Evolutionary conservation across 2,888 invertebrate genomes (phyloP).

Genomic region (Tenthredo amoena): DNA sequence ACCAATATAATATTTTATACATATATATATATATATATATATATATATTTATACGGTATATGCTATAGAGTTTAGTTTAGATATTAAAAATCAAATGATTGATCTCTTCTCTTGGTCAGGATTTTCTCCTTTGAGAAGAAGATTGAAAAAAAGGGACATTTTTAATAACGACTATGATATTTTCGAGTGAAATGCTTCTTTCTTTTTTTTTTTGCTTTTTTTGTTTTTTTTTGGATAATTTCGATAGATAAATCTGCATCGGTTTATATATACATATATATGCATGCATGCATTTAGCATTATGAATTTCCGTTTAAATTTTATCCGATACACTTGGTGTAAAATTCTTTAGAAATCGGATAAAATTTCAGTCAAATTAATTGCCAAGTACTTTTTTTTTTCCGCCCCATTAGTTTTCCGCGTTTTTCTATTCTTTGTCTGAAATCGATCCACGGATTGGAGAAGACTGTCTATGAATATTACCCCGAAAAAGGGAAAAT

Average conservation of each 20-base stretch:
- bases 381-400: not conserved
- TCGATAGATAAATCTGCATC: too few relatives aligned
- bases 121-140: not conserved
- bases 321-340: not conserved
- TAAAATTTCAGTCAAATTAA: not conserved
- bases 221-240: too few relatives aligned
- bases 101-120: not conserved
- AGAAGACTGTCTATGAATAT: too few relatives aligned
- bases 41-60: not conserved
- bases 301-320: not conserved
- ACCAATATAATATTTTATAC: constrained; percentile 61
- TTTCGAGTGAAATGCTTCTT: too few relatives aligned
- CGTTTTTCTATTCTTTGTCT: not conserved
- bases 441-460: too few relatives aligned
- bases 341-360: not conserved
- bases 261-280: too few relatives aligned
- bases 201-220: too few relatives aligned
- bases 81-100: constrained; percentile 2
- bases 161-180: too few relatives aligned
- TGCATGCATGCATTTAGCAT: not conserved
- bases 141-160: too few relatives aligned
- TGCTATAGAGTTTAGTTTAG: not conserved
- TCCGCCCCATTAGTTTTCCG: not conserved
- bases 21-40: not conserved
- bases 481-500: too few relatives aligned